Conservation (phyloP, 2,888 invertebrate genomes). For the Apamea epomidion region DNA sequence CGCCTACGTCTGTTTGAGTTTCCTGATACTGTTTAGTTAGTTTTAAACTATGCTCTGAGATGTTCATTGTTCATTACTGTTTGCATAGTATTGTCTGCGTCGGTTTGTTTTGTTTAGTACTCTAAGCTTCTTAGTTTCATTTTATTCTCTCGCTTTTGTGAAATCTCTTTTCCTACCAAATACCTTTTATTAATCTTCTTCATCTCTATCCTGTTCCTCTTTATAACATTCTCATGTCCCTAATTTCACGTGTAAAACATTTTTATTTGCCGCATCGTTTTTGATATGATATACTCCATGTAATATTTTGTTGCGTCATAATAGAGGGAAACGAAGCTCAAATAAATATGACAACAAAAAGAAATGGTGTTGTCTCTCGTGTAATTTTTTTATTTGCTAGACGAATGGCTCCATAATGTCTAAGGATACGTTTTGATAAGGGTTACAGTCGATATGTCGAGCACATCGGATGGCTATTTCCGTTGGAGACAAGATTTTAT, state of each 20-base stretch:
- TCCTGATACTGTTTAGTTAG: slow-evolving; percentile 71
- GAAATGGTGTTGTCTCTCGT: slow-evolving; percentile 58
- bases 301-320: slow-evolving; percentile 43
- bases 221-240: slow-evolving; percentile 31
- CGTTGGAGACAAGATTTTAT: slow-evolving; percentile 71
- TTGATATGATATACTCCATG: slow-evolving; percentile 44
- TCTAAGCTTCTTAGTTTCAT: slow-evolving; percentile 9
- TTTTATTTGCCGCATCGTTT: slow-evolving; percentile 49
- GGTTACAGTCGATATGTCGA: slow-evolving; percentile 78
- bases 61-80: slow-evolving; percentile 64
- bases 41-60: slow-evolving; percentile 68
- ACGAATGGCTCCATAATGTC: slow-evolving; percentile 79
- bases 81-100: slow-evolving; percentile 43
- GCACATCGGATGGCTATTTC: slow-evolving; percentile 67
- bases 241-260: slow-evolving; percentile 12
- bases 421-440: slow-evolving; percentile 84
- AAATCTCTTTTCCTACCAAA: neutral
- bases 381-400: slow-evolving; percentile 72
- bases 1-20: slow-evolving; percentile 65
- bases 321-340: slow-evolving; percentile 46
- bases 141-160: neutral
- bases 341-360: slow-evolving; percentile 62
- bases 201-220: slow-evolving; percentile 24
- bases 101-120: slow-evolving; percentile 12
- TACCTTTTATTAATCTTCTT: slow-evolving; percentile 12